Evolutionary conservation across 2,113 vertebrate species (phyloP), one percentile per base, ranked within the genome.

Genomic region (Caloenas nicobarica): DNA sequence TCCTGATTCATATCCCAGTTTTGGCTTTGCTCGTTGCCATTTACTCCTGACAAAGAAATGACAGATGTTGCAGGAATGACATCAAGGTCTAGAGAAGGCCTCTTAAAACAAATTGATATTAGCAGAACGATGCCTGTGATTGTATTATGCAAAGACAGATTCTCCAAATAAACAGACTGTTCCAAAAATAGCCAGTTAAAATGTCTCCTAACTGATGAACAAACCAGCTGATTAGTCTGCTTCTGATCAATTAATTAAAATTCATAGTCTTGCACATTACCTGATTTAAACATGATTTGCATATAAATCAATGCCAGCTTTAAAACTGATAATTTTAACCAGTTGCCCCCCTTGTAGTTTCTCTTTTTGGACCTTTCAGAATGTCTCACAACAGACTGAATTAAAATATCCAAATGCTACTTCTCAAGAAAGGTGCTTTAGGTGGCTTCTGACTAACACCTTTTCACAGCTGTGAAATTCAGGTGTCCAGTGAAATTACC

Each of bases 101-200:
- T 93, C 92, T 87, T 91, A 83, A 93, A 96, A 95, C 81, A 94
- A 94, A 93, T 8, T 89, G 73, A 33, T 93, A 86, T 88, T 94
- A 91, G 44, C 84, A 94, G 93, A 91, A 87, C 23, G 86, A 93
- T 65, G 79, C 50, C 83, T 69, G 70, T 62, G 91, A 93, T 42
- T 86, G 42, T 76, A 88, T 94, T 96, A 93, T 91, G 92, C 87
- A 96, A 95, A 96, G 77, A 88, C 1, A 5, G 85, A 89, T 89
- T 83, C 95, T 86, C 72, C 69, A 96, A 94, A 97, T 91, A 97
- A 96, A 97, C 78, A 95, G 91, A 94, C 87, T 69, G 31, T 57
- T 96, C 88, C 72, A 93, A 96, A 96, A 97, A 72, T 6, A 95
- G 85, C 34, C 88, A 40, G n/a, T 61, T 86, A 92, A 91, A 88